A percentile compares a stretch with the other conserved stretches of the same genome.
Conservation (phyloP, 2,113 vertebrate genomes). For the Pungitius pungitius region DNA sequence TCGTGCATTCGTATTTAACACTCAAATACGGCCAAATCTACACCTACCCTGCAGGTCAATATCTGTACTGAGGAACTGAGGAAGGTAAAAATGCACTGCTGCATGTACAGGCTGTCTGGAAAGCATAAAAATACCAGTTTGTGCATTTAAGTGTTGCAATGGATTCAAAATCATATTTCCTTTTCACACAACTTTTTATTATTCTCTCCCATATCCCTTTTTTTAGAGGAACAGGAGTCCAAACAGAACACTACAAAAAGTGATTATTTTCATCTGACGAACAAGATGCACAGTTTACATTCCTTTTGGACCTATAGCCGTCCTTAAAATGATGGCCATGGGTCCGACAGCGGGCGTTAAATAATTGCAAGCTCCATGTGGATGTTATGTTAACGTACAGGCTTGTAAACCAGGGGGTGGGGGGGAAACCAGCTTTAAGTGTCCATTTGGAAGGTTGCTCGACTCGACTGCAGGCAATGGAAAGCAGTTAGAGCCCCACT, state of each 20-base stretch:
- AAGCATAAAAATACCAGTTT: not conserved
- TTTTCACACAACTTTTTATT: not conserved
- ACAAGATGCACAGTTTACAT: constrained; percentile 7
- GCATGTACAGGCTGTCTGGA: not conserved
- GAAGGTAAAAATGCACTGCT: not conserved
- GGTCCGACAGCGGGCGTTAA: not conserved
- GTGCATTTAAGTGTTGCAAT: not conserved
- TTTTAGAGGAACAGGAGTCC: not conserved
- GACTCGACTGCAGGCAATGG: constrained; percentile 62
- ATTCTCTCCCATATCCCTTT: no score
- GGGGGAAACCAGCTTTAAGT: constrained; percentile 40
- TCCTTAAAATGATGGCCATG: not conserved
- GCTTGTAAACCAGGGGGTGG: constrained; percentile 56
- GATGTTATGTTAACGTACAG: constrained; percentile 2
- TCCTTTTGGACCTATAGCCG: no score
- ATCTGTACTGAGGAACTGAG: not conserved
- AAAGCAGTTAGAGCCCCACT: constrained; percentile 72
- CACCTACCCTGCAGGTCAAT: constrained; percentile 2
- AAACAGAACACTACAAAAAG: not conserved
- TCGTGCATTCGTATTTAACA: constrained; percentile 14
- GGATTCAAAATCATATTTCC: not conserved
- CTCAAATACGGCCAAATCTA: constrained; percentile 22
- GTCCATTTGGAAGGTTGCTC: constrained; percentile 42
- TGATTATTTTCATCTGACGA: constrained; percentile 3
- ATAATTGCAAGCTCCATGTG: constrained; percentile 10